A percentile compares a stretch with the other conserved stretches of the same genome.
Evolutionary conservation across 2,113 vertebrate genomes (phyloP).

Genomic region (Microtus richardsoni): DNA sequence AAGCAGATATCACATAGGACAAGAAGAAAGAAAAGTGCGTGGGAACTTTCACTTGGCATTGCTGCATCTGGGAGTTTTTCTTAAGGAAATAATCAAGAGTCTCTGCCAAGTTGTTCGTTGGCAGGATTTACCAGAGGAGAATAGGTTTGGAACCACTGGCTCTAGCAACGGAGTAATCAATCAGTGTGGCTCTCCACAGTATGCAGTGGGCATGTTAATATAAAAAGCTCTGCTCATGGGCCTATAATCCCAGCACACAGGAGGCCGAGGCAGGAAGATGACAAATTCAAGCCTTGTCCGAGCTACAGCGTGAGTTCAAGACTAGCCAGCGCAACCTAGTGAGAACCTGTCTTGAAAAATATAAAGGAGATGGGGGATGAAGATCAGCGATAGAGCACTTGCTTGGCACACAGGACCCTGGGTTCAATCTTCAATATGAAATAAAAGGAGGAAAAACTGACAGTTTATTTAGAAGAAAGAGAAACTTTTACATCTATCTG

Average conservation of each 20-base stretch:
- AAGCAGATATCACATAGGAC: neutral
- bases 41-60: slow-evolving; percentile 16
- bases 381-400: neutral
- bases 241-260: neutral
- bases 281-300: neutral
- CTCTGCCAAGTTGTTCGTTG: slow-evolving; percentile 24
- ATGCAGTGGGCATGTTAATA: neutral
- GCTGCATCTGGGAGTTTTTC: slow-evolving; percentile 47
- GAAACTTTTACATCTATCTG: neutral
- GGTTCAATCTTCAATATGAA: neutral
- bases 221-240: neutral
- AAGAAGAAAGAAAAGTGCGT: slow-evolving; percentile 27
- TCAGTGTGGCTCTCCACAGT: neutral
- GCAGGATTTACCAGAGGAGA: neutral
- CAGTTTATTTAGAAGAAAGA: slow-evolving; percentile 3
- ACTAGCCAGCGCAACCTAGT: neutral
- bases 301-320: neutral
- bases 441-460: neutral
- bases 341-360: neutral
- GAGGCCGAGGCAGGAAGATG: neutral
- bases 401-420: neutral
- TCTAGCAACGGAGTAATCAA: neutral
- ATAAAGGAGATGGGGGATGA: neutral
- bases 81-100: slow-evolving; percentile 56
- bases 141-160: neutral